Conservation (phyloP, 37 sponge, comb jelly and placozoan species). For the Amphimedon queenslandica region DNA sequence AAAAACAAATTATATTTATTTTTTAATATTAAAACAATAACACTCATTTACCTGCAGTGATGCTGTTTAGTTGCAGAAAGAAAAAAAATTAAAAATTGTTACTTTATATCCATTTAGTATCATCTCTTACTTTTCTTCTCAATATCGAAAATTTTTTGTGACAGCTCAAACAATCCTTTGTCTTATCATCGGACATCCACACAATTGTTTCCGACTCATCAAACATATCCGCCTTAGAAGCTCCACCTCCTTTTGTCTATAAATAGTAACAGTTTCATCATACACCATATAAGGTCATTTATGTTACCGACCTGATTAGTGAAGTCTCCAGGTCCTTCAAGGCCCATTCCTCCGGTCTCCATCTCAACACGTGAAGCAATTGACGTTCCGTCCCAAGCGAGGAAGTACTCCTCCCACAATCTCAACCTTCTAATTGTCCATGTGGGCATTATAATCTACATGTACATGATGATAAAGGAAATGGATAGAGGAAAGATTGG, state of each 20-base stretch:
- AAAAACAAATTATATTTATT: neutral
- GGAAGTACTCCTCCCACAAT: conserved; percentile 94
- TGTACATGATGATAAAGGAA: neutral
- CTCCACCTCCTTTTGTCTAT: no score
- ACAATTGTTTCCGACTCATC: conserved; percentile 74
- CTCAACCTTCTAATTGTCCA: conserved; percentile 69
- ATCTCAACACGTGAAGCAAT: neutral
- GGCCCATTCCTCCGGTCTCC: no score
- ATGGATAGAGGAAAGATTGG: neutral
- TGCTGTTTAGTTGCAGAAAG: conserved; percentile 21
- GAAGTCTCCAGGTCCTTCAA: no score
- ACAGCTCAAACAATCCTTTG: conserved; percentile 71
- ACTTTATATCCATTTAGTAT: neutral
- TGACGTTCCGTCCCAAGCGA: conserved; percentile 77
- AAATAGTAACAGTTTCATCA: no score
- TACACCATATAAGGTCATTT: no score
- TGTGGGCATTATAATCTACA: conserved; percentile 40
- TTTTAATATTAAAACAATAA: neutral
- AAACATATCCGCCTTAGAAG: no score
- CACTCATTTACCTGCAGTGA: conserved; percentile 49
- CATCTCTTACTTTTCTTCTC: conserved; percentile 34
- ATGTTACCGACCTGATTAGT: no score
- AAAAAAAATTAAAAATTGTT: neutral
- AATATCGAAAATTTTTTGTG: conserved; percentile 70
- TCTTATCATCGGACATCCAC: conserved; percentile 82